Evolutionary conservation across 2,888 invertebrate species (phyloP), one percentile per base, ranked within the genome.

Genomic region (Lepidochrysops patricia): DNA sequence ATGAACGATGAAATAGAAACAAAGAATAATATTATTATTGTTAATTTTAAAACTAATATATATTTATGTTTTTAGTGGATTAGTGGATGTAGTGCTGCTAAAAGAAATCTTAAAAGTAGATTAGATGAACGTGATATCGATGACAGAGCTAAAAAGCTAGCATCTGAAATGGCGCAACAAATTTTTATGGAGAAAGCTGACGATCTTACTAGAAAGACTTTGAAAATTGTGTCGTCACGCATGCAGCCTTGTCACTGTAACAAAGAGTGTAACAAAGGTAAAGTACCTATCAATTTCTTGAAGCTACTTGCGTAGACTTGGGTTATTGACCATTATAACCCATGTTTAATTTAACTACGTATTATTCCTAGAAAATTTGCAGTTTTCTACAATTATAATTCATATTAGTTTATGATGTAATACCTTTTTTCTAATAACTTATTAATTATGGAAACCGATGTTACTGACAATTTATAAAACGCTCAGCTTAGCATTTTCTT

Each of bases 11-110:
- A n/a, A n/a, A n/a, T n/a, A n/a, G n/a, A n/a, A n/a, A n/a, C n/a
- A n/a, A n/a, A n/a, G n/a, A n/a, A n/a, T n/a, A n/a, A n/a, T n/a
- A n/a, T n/a, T n/a, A n/a, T n/a, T 35, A 12, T 23, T 2, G 23
- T 4, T 25, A 58, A 62, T 32, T 19, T 60, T 61, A 52, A 32
- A 43, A 1, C 2, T 15, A 5, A 15, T 19, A 43, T 43, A 27
- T 59, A 1, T 27, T 52, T 25, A 6, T 57, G 34, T 49, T 25
- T 62, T 3, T 60, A 88, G 88, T 88, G 88, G 88, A 74, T 85
- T 32, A 84, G 84, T 13, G 65, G 67, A 54, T 71, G 79, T 1
- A 87, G 88, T 62, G 84, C 77, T 9, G 84, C 86, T 62, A 61
- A 59, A 26, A 62, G 64, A 2, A 71, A 70, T 57, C 57, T 69